Conservation (phyloP, 2,888 invertebrate genomes). For the Parnassius orleans region DNA sequence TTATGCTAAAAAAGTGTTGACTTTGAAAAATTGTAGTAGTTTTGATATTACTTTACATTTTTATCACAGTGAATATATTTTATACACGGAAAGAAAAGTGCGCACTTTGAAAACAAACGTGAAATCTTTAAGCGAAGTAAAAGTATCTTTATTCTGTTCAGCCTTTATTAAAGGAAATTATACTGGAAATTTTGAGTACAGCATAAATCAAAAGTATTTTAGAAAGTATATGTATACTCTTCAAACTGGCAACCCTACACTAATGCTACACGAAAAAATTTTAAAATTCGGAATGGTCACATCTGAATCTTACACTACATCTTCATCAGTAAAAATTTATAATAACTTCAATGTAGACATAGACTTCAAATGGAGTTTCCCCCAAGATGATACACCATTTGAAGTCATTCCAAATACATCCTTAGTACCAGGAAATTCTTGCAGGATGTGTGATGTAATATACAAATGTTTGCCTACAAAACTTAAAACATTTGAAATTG, state of each 20-base stretch:
- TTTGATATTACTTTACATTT: slow-evolving; percentile 50
- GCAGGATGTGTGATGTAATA: slow-evolving; percentile 59
- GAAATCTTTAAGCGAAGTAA: slow-evolving; percentile 42
- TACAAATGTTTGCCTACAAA: slow-evolving; percentile 60
- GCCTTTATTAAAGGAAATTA: slow-evolving; percentile 50
- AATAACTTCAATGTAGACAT: slow-evolving; percentile 62
- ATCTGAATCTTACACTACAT: slow-evolving; percentile 61
- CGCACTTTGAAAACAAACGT: slow-evolving; percentile 43
- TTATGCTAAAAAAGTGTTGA: slow-evolving; percentile 49
- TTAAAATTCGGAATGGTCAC: slow-evolving; percentile 74
- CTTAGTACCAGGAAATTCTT: slow-evolving; percentile 51
- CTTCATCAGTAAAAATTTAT: slow-evolving; percentile 58
- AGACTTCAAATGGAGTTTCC: slow-evolving; percentile 55
- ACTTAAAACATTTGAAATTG: slow-evolving; percentile 63
- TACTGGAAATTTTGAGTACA: slow-evolving; percentile 53
- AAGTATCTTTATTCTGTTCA: slow-evolving; percentile 48
- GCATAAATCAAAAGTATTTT: slow-evolving; percentile 53
- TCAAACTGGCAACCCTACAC: slow-evolving; percentile 52
- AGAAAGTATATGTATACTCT: slow-evolving; percentile 57
- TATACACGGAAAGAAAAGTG: slow-evolving; percentile 52
- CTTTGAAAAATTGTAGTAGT: slow-evolving; percentile 57
- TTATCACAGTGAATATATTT: slow-evolving; percentile 44
- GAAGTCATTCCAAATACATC: slow-evolving; percentile 59
- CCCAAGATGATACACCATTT: slow-evolving; percentile 59
- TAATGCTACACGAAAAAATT: slow-evolving; percentile 52